Percentiles rank a stretch among this genome's conserved stretches.
These are phyloP conservation scores for Myrmophylax atrothorax DNA, from an alignment of 2,113 vertebrate species.

Conservation along the genomic window DNA sequence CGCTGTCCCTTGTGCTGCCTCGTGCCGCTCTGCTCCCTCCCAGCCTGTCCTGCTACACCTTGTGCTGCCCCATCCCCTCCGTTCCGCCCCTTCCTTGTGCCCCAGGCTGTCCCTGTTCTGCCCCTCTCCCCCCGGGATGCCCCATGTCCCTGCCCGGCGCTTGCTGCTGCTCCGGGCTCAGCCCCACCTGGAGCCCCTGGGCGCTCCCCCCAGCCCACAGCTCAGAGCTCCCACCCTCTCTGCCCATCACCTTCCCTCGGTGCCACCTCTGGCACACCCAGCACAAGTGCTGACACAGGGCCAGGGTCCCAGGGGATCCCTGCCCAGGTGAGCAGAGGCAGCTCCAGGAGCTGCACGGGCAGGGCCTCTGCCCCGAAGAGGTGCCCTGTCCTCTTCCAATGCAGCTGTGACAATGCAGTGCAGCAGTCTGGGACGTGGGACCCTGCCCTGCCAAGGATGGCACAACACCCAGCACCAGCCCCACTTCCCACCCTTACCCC, in stretches of 20 bases:
- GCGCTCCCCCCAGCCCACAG: rapidly evolving
- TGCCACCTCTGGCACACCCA: rapidly evolving
- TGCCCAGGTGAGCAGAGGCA: not conserved
- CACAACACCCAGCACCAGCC: not conserved
- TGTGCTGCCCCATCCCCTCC: not conserved
- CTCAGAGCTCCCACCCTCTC: rapidly evolving
- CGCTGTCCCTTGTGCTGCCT: not conserved
- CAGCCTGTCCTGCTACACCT: not conserved
- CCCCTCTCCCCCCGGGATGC: not conserved
- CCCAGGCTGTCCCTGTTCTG: not conserved
- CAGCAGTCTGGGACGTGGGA: not conserved
- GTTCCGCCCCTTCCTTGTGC: not conserved
- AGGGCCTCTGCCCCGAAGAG: not conserved
- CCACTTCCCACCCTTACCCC: not conserved
- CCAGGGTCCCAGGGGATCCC: not conserved
- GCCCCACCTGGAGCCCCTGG: rapidly evolving
- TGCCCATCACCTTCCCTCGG: not conserved
- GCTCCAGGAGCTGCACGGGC: not conserved
- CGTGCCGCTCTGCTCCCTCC: not conserved
- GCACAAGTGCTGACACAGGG: rapidly evolving
- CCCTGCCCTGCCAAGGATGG: not conserved
- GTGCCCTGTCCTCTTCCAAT: not conserved
- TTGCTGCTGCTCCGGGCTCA: not conserved
- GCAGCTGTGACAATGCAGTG: rapidly evolving
- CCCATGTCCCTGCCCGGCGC: not conserved